These are phyloP conservation scores for Orientallactaga sibirica DNA, from an alignment of 2,797 vertebrate genomes.

Conservation along the genomic window DNA sequence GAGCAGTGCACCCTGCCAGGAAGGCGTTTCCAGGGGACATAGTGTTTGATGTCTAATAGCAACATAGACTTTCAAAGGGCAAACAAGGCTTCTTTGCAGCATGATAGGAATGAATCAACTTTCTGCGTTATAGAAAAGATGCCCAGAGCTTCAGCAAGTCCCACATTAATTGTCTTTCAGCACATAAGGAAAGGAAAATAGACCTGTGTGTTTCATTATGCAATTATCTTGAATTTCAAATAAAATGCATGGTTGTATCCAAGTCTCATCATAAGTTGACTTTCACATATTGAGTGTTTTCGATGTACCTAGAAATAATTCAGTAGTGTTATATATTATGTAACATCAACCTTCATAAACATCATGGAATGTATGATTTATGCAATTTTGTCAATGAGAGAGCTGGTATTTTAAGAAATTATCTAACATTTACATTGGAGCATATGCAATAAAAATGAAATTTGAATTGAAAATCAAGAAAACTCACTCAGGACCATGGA, in stretches of 20 bases:
- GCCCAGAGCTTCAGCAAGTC: neutral
- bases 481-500: neutral
- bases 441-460: neutral
- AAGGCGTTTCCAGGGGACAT: conserved; percentile 61
- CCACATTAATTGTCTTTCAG: neutral
- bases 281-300: neutral
- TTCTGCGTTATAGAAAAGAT: conserved; percentile 14
- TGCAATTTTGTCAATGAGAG: neutral
- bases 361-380: neutral
- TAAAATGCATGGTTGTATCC: neutral
- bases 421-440: neutral
- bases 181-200: neutral
- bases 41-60: conserved; percentile 76
- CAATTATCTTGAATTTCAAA: neutral
- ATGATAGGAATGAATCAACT: conserved; percentile 44
- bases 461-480: neutral
- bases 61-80: conserved; percentile 71
- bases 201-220: neutral
- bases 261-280: neutral
- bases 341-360: neutral
- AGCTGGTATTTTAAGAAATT: neutral
- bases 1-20: conserved; percentile 47
- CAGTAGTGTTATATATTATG: neutral
- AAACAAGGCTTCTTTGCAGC: conserved; percentile 9
- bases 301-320: neutral